Evolutionary conservation across 2,113 vertebrate species (phyloP), one percentile per base, ranked within the genome.

Genomic region (Pionites leucogaster): DNA sequence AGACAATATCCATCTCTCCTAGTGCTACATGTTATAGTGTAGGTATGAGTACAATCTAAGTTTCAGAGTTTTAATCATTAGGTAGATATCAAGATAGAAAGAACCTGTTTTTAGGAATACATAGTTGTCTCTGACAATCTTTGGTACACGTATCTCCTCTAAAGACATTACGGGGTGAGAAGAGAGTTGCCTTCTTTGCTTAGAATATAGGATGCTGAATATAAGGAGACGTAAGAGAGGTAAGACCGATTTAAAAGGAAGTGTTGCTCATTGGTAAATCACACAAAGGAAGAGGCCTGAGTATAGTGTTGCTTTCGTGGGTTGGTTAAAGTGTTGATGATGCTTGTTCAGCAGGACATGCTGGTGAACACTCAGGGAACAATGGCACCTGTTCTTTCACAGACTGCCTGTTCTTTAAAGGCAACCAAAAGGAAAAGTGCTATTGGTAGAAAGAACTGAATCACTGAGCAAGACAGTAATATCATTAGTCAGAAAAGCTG

Each of bases 231-330:
- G 17, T 57, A 52, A 35, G 4, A 31, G 28, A 84, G 16, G 19
- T 70, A 65, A 74, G 24, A 46, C 17, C 63, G n/a, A 19, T 41
- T 42, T 62, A 23, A 77, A 85, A 60, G 7, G 27, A 85, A 74
- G 22, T 12, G 15, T 82, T 90, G 1, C 24, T 3, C 86, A 7
- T 24, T 50, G 29, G 25, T 47, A 81, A 82, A 41, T 60, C 31
- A 82, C 0, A 0, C 13, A 71, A 71, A 65, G 16, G 18, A 67
- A 75, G 46, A 81, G 9, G n/a, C 18, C 9, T 39, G 52, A 91
- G 19, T 13, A 7, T 35, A 41, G 9, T 1, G 1, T 1, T 0
- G 1, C 11, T 62, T 86, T 86, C 41, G 31, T 2, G 17, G 9
- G 1, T 14, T 86, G 49, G 16, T 72, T 65, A 16, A 37, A 65